These are phyloP conservation scores for Drosophila micromelanica DNA, from an alignment of 1,140 invertebrate species.

Conservation along the genomic window DNA sequence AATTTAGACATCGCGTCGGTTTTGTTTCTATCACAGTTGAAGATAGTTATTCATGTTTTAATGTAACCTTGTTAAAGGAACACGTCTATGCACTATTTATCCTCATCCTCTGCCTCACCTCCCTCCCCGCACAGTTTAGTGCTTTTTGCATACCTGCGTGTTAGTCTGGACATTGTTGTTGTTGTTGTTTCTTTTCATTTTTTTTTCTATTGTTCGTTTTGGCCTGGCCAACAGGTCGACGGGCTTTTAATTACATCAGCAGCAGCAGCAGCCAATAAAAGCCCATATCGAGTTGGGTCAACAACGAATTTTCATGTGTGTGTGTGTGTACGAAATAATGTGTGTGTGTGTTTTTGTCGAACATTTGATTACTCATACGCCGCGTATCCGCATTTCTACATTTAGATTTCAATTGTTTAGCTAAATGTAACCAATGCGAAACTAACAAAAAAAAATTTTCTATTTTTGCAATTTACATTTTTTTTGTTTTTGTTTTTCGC, in stretches of 20 bases:
- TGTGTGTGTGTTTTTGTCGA: conserved; percentile 1
- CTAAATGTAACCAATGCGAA: conserved; percentile 9
- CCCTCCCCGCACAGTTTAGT: neutral
- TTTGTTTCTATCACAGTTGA: neutral
- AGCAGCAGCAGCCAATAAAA: conserved; percentile 44
- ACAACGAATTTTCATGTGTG: conserved; percentile 15
- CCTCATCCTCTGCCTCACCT: neutral
- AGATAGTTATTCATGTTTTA: conserved; percentile 15
- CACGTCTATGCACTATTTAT: conserved; percentile 14
- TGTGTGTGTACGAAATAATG: neutral
- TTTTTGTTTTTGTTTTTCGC: neutral
- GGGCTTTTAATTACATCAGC: conserved; percentile 53
- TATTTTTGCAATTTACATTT: neutral
- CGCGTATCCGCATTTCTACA: neutral
- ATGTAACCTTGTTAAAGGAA: conserved; percentile 46
- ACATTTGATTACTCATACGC: conserved; percentile 41
- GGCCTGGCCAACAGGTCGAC: conserved; percentile 45
- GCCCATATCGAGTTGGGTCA: conserved; percentile 13
- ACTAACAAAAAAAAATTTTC: conserved; percentile 8
- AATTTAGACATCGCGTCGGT: too few relatives aligned
- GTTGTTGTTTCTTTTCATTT: conserved; percentile 14
- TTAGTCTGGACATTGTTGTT: neutral
- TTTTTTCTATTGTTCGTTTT: conserved; percentile 14
- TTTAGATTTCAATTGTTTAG: conserved; percentile 24
- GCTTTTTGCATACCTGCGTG: conserved; percentile 1